phyloP scores from a whole-genome alignment of 2,888 invertebrate species.

The Isotomurus palustris region DNA sequence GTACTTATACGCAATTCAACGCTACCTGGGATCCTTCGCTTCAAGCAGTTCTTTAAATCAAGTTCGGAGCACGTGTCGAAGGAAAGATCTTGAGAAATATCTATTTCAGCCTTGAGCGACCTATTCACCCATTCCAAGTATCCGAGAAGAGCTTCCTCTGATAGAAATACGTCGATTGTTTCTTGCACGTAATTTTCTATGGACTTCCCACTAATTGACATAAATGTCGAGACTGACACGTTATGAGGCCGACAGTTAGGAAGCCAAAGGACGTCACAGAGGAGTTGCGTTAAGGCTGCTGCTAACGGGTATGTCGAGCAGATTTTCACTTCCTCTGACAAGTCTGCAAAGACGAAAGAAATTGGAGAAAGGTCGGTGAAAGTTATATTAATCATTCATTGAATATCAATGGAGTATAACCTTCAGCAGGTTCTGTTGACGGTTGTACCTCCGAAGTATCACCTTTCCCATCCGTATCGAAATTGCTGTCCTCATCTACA shows the following conservation, averaged over 20 bases:
- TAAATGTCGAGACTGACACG: constrained; percentile 42
- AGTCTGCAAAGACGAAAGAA: not conserved
- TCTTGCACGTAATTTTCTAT: constrained; percentile 45
- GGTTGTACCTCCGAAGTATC: too few relatives aligned
- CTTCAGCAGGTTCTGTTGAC: too few relatives aligned
- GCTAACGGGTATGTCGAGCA: constrained; percentile 40
- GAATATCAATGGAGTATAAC: too few relatives aligned
- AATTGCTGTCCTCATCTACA: too few relatives aligned
- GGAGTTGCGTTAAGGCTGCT: constrained; percentile 39
- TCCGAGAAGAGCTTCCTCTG: constrained; percentile 38
- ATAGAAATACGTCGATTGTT: constrained; percentile 39
- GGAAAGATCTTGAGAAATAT: constrained; percentile 13
- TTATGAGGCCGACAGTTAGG: constrained; percentile 43
- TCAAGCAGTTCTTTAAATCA: constrained; percentile 41
- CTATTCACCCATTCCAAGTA: constrained; percentile 38
- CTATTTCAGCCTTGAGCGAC: constrained; percentile 28
- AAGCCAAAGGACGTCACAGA: constrained; percentile 45
- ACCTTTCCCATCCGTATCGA: too few relatives aligned
- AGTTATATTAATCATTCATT: too few relatives aligned
- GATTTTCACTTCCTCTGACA: constrained; percentile 18
- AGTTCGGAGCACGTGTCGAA: constrained; percentile 27
- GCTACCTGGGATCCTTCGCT: constrained; percentile 43
- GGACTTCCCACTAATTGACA: constrained; percentile 45
- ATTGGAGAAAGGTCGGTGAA: not conserved
- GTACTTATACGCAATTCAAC: not conserved